phyloP scores from a whole-genome alignment of 37 sponge, comb jelly and placozoan species.

The Cladorhizidae sp. region DNA sequence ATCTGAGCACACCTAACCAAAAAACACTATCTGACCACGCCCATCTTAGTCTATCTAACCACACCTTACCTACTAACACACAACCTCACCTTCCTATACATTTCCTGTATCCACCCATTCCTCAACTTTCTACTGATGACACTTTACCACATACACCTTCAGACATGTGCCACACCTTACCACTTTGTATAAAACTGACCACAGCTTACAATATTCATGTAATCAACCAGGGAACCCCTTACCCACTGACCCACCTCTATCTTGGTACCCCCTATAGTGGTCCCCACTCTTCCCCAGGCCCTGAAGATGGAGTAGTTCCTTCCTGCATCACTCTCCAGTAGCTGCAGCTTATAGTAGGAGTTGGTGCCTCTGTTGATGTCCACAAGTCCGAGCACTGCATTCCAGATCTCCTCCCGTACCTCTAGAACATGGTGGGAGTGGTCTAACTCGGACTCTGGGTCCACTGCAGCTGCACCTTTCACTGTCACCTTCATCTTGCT shows the following conservation, averaged over 20 bases:
- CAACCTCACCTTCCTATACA: no score
- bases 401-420: constrained; percentile 70
- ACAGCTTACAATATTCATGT: not conserved
- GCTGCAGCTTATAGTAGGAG: constrained; percentile 98
- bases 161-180: no score
- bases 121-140: not conserved
- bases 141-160: not conserved
- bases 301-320: constrained; percentile 80
- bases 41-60: no score
- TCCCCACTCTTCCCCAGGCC: constrained; percentile 98
- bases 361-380: constrained; percentile 90
- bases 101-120: no score
- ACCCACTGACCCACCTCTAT: constrained; percentile 59
- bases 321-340: constrained; percentile 74
- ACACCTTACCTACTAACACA: no score
- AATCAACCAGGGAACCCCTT: no score
- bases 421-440: constrained; percentile 81
- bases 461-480: constrained; percentile 90
- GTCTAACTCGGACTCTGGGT: constrained; percentile 87
- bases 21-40: no score
- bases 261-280: constrained; percentile 89
- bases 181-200: not conserved
- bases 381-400: constrained; percentile 95
- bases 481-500: constrained; percentile 74
- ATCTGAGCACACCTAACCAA: no score